Evolutionary conservation across 2,888 invertebrate species (phyloP), one percentile per base, ranked within the genome.

Genomic region (Machimus atricapillus): DNA sequence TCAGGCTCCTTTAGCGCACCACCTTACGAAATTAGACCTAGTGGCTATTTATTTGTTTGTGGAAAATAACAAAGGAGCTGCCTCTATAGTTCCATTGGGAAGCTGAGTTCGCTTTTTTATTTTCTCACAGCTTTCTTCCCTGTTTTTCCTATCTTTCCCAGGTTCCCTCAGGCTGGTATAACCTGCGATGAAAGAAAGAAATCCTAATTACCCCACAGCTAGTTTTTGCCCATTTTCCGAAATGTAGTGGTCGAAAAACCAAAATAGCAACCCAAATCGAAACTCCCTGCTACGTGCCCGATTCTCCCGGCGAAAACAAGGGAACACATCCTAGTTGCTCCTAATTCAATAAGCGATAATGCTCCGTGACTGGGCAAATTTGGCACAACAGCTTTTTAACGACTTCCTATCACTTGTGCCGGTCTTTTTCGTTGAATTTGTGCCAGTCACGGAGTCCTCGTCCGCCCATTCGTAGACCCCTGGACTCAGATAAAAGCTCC

Each of bases 301-400:
- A 46, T 56, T 81, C 52, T 2, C 7, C 31, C 16, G n/a, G 31
- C 46, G 34, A 81, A 56, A 81, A 31, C 31, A 34, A 37, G 34
- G 81, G 31, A 56, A 81, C 81, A 56, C 58, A 56, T 81, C 56
- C 34, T 14, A 52, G 81, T 34, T 81, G 46, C 14, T 19, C 81
- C 31, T 81, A 81, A 81, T 81, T 81, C 81, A 81, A 81, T 81
- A 56, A 81, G 81, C 56, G 56, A 27, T 56, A 81, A 56, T 56
- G 56, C 37, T 81, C 34, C 81, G 81, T 81, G 81, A 81, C 81
- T 81, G 34, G 56, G 56, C 46, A 31, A 81, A 81, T 81, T 56
- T 56, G 23, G n/a, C 56, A 81, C 31, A 81, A 56, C 81, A 81
- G 16, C 81, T 81, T 52, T 81, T 81, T 81, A 81, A 81, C 40